Conservation (phyloP, 2,113 vertebrate species). For the Nansenia antarctica region DNA sequence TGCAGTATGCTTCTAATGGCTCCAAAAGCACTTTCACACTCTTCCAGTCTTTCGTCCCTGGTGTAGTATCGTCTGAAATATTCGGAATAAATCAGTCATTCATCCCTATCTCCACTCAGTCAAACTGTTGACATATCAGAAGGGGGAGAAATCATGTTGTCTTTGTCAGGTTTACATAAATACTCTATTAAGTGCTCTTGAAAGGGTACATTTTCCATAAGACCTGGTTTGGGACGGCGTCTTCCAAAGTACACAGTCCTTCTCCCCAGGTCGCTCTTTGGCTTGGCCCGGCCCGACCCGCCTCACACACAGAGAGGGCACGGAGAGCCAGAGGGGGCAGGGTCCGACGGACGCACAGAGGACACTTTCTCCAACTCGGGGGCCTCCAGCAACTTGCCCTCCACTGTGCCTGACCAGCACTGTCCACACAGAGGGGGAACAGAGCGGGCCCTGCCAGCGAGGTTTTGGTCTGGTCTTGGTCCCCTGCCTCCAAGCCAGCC, state of each 20-base stretch:
- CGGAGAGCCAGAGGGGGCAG: slow-evolving; percentile 47
- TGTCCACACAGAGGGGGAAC: slow-evolving; percentile 48
- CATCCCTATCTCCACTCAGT: slow-evolving; percentile 31
- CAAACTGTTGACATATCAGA: slow-evolving; percentile 19
- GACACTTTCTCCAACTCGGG: slow-evolving; percentile 62
- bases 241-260: slow-evolving; percentile 61
- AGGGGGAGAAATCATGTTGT: slow-evolving; percentile 36
- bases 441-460: slow-evolving; percentile 48
- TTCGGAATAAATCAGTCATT: slow-evolving; percentile 33
- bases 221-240: slow-evolving; percentile 32
- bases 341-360: slow-evolving; percentile 66
- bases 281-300: slow-evolving; percentile 59
- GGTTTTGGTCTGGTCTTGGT: slow-evolving; percentile 47
- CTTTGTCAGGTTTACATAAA: slow-evolving; percentile 48
- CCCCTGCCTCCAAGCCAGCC: slow-evolving; percentile 39
- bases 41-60: background rate
- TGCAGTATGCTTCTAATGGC: background rate
- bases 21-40: slow-evolving; percentile 13
- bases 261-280: slow-evolving; percentile 60
- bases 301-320: slow-evolving; percentile 56
- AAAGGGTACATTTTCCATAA: slow-evolving; percentile 55
- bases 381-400: slow-evolving; percentile 31
- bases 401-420: slow-evolving; percentile 49
- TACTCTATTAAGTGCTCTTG: slow-evolving; percentile 47
- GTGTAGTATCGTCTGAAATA: background rate